A percentile compares a stretch with the other conserved stretches of the same genome.
These are phyloP conservation scores for Momotus momota DNA, from an alignment of 2,797 vertebrate genomes.

Conservation along the genomic window DNA sequence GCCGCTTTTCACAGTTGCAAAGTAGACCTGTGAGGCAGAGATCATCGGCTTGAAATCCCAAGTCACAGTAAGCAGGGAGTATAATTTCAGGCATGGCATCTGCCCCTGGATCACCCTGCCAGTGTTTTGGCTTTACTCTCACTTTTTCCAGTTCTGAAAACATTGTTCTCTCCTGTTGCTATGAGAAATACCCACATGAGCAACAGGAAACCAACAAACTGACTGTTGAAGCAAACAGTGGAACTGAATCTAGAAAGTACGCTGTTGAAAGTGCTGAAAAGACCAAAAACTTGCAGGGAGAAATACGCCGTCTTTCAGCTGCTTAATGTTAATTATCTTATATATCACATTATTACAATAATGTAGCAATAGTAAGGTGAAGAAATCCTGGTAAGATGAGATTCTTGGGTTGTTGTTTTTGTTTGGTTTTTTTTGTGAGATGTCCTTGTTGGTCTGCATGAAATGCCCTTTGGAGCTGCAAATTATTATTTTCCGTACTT, in stretches of 20 bases:
- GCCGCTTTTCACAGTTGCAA: accelerated
- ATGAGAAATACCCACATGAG: not conserved
- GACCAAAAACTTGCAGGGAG: not conserved
- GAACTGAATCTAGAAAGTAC: constrained; percentile 16
- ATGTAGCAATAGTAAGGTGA: not conserved
- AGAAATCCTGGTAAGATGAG: not conserved
- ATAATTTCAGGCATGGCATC: not conserved
- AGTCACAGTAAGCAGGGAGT: not conserved
- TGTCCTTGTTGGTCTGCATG: not conserved
- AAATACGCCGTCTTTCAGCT: not conserved
- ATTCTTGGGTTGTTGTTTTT: no score
- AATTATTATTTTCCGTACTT: not conserved
- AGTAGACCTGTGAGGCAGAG: not conserved
- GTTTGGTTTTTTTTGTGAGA: not conserved
- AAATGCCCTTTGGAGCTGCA: not conserved
- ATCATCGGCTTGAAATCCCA: not conserved
- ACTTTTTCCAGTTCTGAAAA: constrained; percentile 32
- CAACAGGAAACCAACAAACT: constrained; percentile 39
- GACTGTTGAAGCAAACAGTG: constrained; percentile 4
- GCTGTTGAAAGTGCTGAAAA: not conserved
- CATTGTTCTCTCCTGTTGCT: not conserved
- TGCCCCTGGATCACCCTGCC: not conserved
- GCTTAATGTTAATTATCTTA: not conserved
- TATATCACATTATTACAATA: not conserved
- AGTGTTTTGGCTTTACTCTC: not conserved